These are phyloP conservation scores for Deilephila elpenor DNA, from an alignment of 2,888 invertebrate genomes.

Conservation along the genomic window DNA sequence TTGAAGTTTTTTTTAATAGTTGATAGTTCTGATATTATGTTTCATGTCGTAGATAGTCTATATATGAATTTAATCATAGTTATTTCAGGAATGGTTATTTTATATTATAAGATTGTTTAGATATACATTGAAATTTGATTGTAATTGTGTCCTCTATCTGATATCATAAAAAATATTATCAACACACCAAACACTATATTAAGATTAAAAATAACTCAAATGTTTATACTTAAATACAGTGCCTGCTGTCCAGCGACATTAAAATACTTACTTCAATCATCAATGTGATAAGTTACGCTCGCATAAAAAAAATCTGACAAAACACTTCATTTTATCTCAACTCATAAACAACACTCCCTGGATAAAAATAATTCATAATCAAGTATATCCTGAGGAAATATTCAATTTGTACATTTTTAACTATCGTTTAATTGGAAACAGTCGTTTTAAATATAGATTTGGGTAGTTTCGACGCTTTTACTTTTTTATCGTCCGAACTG, in stretches of 20 bases:
- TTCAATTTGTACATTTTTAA: constrained; percentile 66
- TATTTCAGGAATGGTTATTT: too few relatives aligned
- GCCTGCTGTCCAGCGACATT: background rate
- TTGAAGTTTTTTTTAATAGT: too few relatives aligned
- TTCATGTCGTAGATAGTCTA: too few relatives aligned
- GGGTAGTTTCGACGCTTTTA: constrained; percentile 50
- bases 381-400: constrained; percentile 76
- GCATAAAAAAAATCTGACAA: constrained; percentile 33
- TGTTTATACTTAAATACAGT: too few relatives aligned
- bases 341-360: constrained; percentile 55
- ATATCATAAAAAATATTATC: too few relatives aligned
- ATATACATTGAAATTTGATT: too few relatives aligned
- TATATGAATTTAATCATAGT: too few relatives aligned
- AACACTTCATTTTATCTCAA: constrained; percentile 12
- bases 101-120: too few relatives aligned
- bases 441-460: constrained; percentile 49
- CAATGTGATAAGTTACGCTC: constrained; percentile 29
- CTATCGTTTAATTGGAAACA: constrained; percentile 75
- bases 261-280: background rate
- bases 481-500: constrained; percentile 59
- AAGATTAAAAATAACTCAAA: too few relatives aligned
- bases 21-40: too few relatives aligned
- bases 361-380: constrained; percentile 64
- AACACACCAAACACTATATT: too few relatives aligned
- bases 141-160: too few relatives aligned